Base-by-base conservation (phyloP, 2,888 invertebrate species). In the Hipparchia sbordonii region DNA sequence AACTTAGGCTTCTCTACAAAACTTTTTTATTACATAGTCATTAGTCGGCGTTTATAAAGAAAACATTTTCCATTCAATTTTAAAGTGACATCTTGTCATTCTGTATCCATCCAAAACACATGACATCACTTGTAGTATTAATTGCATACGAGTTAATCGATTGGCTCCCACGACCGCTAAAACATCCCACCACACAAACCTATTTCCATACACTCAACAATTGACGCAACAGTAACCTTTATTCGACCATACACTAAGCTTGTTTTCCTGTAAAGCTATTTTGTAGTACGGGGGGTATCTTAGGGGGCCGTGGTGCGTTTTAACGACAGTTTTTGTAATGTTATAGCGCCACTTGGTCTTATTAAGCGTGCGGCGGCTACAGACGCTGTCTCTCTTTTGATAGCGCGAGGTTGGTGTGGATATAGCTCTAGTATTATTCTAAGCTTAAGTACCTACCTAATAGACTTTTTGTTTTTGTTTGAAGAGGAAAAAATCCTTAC, bases 301-400 rank as follows among this genome's bases (percentile, higher is more conserved):
- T 78, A 70, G 70, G 69, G 74, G 61, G 70, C 66, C 67, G 66
- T 51, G 45, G 75, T 74, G 77, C 78, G 80, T 83, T 83, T 83
- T 82, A 84, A 84, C 85, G 86, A 85, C 82, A 82, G 83, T 88
- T 89, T 90, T 88, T 89, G 79, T 82, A 78, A 87, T 85, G 87
- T 83, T 86, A 88, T 84, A 88, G 79, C 85, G 85, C 89, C 91
- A 91, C 90, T 92, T 90, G 88, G 86, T 85, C 89, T 89, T 92
- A 90, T 89, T 92, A 91, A 91, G 89, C 87, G 83, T 13, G 84
- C 84, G 81, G 81, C 81, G 78, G 77, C 80, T 76, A 71, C 79
- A 77, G 74, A 63, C 72, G 73, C 65, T 72, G 61, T 56, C 51
- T 73, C 59, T 13, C 74, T 52, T 61, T 83, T 80, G 74, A 79